Percentiles rank a stretch among this genome's conserved stretches.
phyloP scores from a whole-genome alignment of 2,113 vertebrate genomes.

The Verasper variegatus region DNA sequence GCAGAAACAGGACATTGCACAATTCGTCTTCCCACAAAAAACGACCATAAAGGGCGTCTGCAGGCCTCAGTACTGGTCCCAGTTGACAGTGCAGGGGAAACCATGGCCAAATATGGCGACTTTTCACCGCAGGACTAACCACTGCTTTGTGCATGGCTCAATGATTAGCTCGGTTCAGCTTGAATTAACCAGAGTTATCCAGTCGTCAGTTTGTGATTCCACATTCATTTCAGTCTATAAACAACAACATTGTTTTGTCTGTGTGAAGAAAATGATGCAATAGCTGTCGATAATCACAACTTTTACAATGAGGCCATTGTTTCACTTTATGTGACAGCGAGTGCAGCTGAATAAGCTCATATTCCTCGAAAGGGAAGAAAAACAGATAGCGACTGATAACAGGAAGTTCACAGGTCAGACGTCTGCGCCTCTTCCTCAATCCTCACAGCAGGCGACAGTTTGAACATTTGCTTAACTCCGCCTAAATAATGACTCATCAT shows the following conservation, averaged over 20 bases:
- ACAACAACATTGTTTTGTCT: no score
- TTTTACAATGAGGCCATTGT: neutral
- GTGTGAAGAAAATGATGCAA: no score
- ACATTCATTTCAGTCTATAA: no score
- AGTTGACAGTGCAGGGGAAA: constrained; percentile 7
- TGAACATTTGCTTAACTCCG: neutral
- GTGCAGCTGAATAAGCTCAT: neutral
- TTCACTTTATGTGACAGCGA: neutral
- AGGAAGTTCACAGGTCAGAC: constrained; percentile 8
- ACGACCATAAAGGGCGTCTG: constrained; percentile 21
- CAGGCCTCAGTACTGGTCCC: constrained; percentile 38
- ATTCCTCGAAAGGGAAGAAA: constrained; percentile 1
- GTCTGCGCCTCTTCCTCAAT: neutral
- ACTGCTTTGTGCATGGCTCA: neutral
- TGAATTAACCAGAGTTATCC: no score
- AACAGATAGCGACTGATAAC: neutral
- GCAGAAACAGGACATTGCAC: neutral
- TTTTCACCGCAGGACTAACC: neutral
- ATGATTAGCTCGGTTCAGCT: neutral
- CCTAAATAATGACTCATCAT: neutral
- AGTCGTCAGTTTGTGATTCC: no score
- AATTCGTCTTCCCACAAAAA: neutral
- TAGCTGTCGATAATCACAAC: neutral
- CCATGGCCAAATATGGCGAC: constrained; percentile 38
- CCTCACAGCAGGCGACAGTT: neutral